phyloP scores from a whole-genome alignment of 2,113 vertebrate genomes.

The Nymphicus hollandicus region DNA sequence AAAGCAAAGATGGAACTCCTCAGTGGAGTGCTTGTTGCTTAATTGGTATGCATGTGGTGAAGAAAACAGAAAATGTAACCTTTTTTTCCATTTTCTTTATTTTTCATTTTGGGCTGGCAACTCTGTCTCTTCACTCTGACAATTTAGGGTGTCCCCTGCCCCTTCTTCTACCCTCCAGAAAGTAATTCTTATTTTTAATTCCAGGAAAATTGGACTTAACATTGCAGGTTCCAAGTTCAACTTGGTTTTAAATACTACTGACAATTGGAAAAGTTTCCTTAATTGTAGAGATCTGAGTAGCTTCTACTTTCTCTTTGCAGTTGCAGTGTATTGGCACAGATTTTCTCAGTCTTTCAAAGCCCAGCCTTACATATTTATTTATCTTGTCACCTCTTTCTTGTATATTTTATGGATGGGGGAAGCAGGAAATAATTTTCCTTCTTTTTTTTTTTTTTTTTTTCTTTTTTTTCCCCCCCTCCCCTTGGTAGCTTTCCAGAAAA shows the following conservation, averaged over 20 bases:
- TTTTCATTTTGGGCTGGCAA: neutral
- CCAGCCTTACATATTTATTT: neutral
- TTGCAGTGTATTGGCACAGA: neutral
- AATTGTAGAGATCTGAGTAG: neutral
- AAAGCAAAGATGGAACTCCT: neutral
- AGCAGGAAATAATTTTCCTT: neutral
- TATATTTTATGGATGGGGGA: neutral
- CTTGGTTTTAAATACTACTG: slow-evolving; percentile 45
- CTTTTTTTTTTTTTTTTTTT: too few relatives aligned
- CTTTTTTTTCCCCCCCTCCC: neutral
- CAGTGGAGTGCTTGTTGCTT: neutral
- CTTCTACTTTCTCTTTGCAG: slow-evolving; percentile 13
- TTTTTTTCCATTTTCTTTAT: neutral
- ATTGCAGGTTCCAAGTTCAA: slow-evolving; percentile 27
- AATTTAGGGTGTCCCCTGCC: neutral
- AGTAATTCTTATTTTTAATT: slow-evolving; percentile 26
- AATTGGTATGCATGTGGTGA: neutral
- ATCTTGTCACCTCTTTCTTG: neutral
- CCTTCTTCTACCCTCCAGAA: neutral
- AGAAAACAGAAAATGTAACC: neutral
- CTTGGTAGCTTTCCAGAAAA: neutral
- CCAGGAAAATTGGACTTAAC: neutral
- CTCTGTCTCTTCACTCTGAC: neutral
- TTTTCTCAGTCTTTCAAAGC: neutral
- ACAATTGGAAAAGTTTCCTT: neutral